Conservation (phyloP, 2,888 invertebrate species). For the Lottia scabra region DNA sequence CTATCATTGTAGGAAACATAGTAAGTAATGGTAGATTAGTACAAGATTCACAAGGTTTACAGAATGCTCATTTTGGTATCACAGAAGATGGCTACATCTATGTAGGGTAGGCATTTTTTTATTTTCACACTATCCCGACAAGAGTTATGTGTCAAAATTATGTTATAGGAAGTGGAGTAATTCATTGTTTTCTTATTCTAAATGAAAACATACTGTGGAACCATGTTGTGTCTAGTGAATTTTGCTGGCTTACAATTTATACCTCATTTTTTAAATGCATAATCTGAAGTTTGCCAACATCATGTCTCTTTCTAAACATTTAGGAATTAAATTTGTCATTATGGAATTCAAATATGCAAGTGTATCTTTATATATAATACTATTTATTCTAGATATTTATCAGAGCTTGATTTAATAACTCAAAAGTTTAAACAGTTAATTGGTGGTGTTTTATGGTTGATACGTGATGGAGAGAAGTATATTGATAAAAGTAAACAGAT, state of each 20-base stretch:
- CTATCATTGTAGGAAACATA: conserved; percentile 60
- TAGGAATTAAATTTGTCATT: neutral
- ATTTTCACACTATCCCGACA: no score
- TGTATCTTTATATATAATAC: neutral
- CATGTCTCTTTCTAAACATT: neutral
- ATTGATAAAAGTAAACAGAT: conserved; percentile 58
- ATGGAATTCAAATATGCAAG: no score
- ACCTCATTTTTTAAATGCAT: no score
- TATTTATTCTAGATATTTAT: conserved; percentile 58
- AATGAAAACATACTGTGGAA: no score
- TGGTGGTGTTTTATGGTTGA: conserved; percentile 68
- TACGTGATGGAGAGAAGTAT: conserved; percentile 63
- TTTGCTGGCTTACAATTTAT: no score
- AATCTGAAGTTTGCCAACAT: no score
- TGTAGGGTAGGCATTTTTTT: conserved; percentile 57
- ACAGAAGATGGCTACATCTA: conserved; percentile 64
- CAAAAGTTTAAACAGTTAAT: conserved; percentile 66
- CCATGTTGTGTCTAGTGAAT: no score
- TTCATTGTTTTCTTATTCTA: no score
- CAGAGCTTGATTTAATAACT: conserved; percentile 57
- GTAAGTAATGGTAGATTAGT: conserved; percentile 62
- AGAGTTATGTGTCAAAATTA: no score
- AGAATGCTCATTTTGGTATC: conserved; percentile 69
- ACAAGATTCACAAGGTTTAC: conserved; percentile 64
- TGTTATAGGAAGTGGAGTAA: no score